Evolutionary conservation across 2,888 invertebrate species (phyloP), one percentile per base, ranked within the genome.

Genomic region (Nymphalis c-album): DNA sequence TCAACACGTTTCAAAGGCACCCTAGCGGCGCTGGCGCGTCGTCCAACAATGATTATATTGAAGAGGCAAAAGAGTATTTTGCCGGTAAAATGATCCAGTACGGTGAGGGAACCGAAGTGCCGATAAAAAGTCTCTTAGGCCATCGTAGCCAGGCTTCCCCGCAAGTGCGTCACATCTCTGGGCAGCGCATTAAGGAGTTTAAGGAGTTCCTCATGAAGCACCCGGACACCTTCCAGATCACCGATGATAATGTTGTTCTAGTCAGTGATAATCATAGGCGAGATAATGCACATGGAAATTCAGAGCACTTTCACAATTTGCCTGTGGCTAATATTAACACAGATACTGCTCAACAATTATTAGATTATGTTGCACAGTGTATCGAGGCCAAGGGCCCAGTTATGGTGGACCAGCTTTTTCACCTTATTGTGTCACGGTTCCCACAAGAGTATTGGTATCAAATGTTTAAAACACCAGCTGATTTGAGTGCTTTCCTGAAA

Each of bases 51-150:
- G 97, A 98, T 86, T 98, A 98, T 87, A 98, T 98, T 78, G 95
- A 96, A 82, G 99, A 99, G 92, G 99, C 99, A 67, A 98, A 99
- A 80, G 97, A 98, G 84, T 99, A 99, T 93, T 99, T 99, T 91
- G 96, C 97, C 66, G 95, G 96, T 84, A 98, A 99, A 93, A 95
- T 99, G 89, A 93, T 97, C 74, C 97, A 99, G 90, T 98, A 99
- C 87, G 98, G 99, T 69, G 96, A 97, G 74, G 97, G 97, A 65
- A 97, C 98, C 2, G 99, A 99, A 93, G 98, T 99, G 74, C 99
- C 98, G 6, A 98, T 99, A 76, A 97, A 97, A 86, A 98, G 98
- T 87, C 94, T 99, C 74, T 94, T 99, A 71, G 99, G 99, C 0
- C 99, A 99, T 91, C 95, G 98, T 74, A 98, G 98, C 75, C 98